phyloP scores from a whole-genome alignment of 2,888 invertebrate species.

The Fragum fragum region DNA sequence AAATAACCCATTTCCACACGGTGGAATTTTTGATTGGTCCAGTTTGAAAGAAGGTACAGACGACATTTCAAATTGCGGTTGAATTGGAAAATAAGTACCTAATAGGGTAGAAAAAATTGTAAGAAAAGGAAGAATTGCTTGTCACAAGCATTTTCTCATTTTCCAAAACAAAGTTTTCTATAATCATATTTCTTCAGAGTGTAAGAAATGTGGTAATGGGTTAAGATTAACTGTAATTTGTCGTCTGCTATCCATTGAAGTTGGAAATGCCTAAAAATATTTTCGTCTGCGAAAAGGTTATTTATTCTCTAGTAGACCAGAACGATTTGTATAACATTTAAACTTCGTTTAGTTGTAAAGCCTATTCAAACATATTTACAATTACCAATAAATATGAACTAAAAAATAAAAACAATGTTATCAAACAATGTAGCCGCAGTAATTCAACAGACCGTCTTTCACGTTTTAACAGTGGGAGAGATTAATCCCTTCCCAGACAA shows the following conservation, averaged over 20 bases:
- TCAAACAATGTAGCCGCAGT: background rate
- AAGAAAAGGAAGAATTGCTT: too few species aligned
- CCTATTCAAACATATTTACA: background rate
- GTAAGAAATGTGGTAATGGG: too few species aligned
- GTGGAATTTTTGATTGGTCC: background rate
- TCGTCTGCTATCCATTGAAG: too few species aligned
- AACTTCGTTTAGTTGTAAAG: constrained; percentile 2
- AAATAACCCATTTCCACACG: background rate
- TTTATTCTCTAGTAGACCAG: background rate
- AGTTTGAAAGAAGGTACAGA: background rate
- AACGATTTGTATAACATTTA: background rate
- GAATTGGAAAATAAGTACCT: too few species aligned
- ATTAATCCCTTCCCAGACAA: too few species aligned
- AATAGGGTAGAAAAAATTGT: too few species aligned
- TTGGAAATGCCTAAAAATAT: too few species aligned
- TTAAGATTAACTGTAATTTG: too few species aligned
- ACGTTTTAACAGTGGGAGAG: too few species aligned
- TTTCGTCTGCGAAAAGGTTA: background rate
- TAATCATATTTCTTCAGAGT: too few species aligned
- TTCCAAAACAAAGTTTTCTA: background rate
- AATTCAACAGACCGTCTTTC: too few species aligned
- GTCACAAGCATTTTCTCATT: background rate
- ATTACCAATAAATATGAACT: background rate
- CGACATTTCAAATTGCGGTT: background rate
- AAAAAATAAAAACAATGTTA: background rate